Evolutionary conservation across 1,140 invertebrate species (phyloP).

Genomic region (Asobara japonica): DNA sequence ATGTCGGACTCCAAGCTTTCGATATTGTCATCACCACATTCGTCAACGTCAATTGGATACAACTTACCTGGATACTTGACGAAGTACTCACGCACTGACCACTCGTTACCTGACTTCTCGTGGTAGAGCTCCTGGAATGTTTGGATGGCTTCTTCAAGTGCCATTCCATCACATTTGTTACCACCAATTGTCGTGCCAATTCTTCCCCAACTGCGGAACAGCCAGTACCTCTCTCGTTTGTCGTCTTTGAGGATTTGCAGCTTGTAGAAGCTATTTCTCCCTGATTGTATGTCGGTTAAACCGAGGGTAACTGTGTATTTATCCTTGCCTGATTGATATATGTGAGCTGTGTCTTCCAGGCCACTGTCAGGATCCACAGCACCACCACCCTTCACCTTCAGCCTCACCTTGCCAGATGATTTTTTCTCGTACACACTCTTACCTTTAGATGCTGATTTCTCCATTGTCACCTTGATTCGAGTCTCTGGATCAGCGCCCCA

Average conservation of each 20-base stretch:
- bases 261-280: conserved; percentile 96
- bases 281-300: conserved; percentile 84
- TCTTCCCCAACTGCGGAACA: conserved; percentile 94
- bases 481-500: conserved; percentile 81
- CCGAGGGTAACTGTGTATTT: conserved; percentile 85
- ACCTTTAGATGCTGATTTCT: conserved; percentile 65
- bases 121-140: conserved; percentile 77
- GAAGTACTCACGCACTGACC: conserved; percentile 76
- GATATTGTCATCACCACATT: conserved; percentile 70
- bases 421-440: conserved; percentile 77
- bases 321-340: conserved; percentile 72
- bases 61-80: conserved; percentile 84
- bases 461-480: conserved; percentile 62
- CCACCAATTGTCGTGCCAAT: conserved; percentile 92
- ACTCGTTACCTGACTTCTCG: conserved; percentile 89
- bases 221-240: conserved; percentile 74
- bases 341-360: conserved; percentile 82
- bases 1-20: conserved; percentile 52
- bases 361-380: conserved; percentile 92
- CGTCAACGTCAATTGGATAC: conserved; percentile 92
- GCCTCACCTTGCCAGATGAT: conserved; percentile 73
- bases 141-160: conserved; percentile 71
- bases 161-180: conserved; percentile 76
- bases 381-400: conserved; percentile 86
- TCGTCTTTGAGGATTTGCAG: conserved; percentile 89